Conservation (phyloP, 2,888 invertebrate genomes). For the Lymantria monacha region DNA sequence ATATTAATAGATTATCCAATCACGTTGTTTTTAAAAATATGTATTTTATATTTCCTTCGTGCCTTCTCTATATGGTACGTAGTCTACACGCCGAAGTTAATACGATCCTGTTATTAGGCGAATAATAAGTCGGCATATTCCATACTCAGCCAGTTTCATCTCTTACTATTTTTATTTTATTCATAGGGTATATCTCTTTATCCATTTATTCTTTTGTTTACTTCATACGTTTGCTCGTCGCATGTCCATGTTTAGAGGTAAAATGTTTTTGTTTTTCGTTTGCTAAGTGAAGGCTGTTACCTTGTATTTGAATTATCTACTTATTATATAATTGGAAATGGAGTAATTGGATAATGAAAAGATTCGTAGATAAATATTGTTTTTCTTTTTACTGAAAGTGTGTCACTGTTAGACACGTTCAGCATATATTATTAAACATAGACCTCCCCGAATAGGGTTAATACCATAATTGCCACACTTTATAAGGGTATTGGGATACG, state of each 20-base stretch:
- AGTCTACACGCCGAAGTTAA: slow-evolving; percentile 56
- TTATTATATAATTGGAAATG: too few species aligned
- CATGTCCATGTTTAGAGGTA: slow-evolving; percentile 21
- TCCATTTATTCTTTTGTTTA: slow-evolving; percentile 80
- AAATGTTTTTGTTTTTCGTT: slow-evolving; percentile 32
- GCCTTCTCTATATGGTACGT: slow-evolving; percentile 39
- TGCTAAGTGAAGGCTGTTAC: slow-evolving; percentile 24
- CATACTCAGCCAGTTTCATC: slow-evolving; percentile 72
- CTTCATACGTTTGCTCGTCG: slow-evolving; percentile 30
- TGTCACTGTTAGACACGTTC: too few species aligned
- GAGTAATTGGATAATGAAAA: too few species aligned
- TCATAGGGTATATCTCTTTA: slow-evolving; percentile 75
- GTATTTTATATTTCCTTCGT: not conserved
- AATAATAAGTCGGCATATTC: slow-evolving; percentile 77
- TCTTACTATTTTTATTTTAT: slow-evolving; percentile 80
- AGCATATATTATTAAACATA: too few species aligned
- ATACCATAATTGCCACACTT: too few species aligned
- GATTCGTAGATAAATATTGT: too few species aligned
- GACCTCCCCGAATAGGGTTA: too few species aligned
- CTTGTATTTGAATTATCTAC: not conserved
- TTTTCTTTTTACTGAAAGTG: too few species aligned
- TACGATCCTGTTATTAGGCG: slow-evolving; percentile 75
- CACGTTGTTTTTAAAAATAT: too few species aligned
- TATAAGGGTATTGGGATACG: too few species aligned
- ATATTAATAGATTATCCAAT: too few species aligned